Conservation (phyloP, 53 echinoderm and acorn worm genomes). For the Actinopyga echinites region DNA sequence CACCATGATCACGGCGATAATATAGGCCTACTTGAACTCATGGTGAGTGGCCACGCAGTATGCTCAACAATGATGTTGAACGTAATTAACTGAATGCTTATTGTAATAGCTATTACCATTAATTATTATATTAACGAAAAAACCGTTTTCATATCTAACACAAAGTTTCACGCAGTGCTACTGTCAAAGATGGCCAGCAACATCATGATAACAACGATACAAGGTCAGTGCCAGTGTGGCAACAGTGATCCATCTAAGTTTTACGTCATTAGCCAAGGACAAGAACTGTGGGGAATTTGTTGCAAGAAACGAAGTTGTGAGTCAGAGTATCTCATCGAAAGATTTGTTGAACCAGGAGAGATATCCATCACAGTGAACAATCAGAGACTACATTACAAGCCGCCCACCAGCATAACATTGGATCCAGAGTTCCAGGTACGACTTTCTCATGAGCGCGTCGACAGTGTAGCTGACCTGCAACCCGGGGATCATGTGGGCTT, state of each 20-base stretch:
- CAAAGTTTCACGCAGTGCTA: no score
- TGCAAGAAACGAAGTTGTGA: slow-evolving; percentile 1
- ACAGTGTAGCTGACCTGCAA: background rate
- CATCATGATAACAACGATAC: background rate
- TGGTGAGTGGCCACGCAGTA: no score
- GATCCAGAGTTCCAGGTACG: slow-evolving; percentile 3
- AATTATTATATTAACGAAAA: no score
- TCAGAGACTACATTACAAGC: background rate
- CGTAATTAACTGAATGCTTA: no score
- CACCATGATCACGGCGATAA: no score
- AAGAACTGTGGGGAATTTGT: slow-evolving; percentile 11
- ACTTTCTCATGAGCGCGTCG: background rate
- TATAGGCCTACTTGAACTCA: no score
- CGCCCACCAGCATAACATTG: background rate
- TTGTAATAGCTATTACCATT: no score
- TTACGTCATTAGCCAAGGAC: background rate
- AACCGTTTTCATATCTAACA: no score
- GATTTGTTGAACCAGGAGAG: background rate
- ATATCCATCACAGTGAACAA: background rate
- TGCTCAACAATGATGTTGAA: no score
- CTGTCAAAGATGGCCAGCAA: no score
- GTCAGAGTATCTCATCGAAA: background rate
- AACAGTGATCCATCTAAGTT: background rate
- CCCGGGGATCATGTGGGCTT: slow-evolving; percentile 10
- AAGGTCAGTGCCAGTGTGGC: background rate